These are phyloP conservation scores for Xylocampa areola DNA, from an alignment of 2,888 invertebrate genomes.

Conservation along the genomic window DNA sequence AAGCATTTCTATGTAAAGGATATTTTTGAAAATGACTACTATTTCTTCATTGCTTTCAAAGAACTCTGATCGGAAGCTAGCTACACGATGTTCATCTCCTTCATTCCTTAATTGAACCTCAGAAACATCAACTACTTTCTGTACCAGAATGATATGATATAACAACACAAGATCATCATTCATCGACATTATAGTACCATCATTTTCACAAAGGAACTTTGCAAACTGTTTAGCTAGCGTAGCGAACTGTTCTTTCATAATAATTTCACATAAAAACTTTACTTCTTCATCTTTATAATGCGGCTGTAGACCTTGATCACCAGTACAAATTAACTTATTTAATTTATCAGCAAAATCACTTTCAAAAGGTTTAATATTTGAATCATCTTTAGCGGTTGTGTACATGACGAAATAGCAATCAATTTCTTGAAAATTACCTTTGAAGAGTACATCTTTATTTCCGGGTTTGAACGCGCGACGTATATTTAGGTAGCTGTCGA, in stretches of 20 bases:
- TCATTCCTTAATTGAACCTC: constrained; percentile 13
- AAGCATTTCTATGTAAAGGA: constrained; percentile 15
- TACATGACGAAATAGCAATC: constrained; percentile 42
- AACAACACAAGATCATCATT: constrained; percentile 22
- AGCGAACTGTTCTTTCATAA: background rate
- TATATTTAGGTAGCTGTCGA: constrained; percentile 35
- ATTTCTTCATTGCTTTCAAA: constrained; percentile 19
- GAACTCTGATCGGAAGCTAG: constrained; percentile 36
- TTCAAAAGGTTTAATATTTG: background rate
- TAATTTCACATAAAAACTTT: background rate
- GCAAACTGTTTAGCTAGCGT: background rate
- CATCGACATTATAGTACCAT: constrained; percentile 18
- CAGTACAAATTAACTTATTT: background rate
- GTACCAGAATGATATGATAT: constrained; percentile 41
- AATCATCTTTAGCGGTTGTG: constrained; percentile 32
- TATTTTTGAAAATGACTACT: constrained; percentile 19
- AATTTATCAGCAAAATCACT: background rate
- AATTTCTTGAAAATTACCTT: constrained; percentile 13
- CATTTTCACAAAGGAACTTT: constrained; percentile 17
- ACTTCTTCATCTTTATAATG: background rate
- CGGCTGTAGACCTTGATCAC: background rate
- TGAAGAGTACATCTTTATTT: constrained; percentile 24
- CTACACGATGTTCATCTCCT: constrained; percentile 22
- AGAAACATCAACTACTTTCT: constrained; percentile 30
- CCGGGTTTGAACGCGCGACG: constrained; percentile 13